Base-by-base conservation (phyloP, 2,113 vertebrate genomes). In the Lophotis ruficrista region DNA sequence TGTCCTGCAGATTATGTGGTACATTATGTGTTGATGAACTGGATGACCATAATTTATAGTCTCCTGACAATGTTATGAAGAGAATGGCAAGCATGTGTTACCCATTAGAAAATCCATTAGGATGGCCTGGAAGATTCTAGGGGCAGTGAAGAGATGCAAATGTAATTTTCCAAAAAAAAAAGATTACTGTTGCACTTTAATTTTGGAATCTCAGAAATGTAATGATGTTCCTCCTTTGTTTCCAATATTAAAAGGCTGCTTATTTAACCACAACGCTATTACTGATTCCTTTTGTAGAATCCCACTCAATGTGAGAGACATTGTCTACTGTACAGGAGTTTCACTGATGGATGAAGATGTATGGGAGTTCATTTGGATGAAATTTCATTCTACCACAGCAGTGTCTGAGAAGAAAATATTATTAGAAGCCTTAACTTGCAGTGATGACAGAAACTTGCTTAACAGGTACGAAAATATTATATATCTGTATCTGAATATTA, bases 341-440 rank as follows among this genome's bases (percentile, higher is more conserved):
- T 99, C 99, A 5, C 97, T 99, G 89, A 99, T 99, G 98, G 99
- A 99, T 95, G 99, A 99, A 97, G 99, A 99, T 88, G 99, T 99
- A 83, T 99, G 99, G 99, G 99, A 99, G 95, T 99, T 99, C 97
- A 99, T 99, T 95, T 99, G 99, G 99, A 99, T 99, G 99, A 99
- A 99, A 98, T 99, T 99, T 92, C 99, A 99, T 97, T 99, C 99
- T 14, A 98, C 98, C 24, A 98, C 97, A 25, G 99, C 99, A 22
- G 98, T 99, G 10, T 99, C 99, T 1, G 99, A 99, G 97, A 99
- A 99, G 98, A 99, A 99, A 97, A 99, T 99, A 95, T 97, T 99
- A 47, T 97, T 99, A 97, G 99, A 99, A 98, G 99, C 99, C 48
- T 98, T 99, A 96, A 99, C 99, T 92, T 99, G 99, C 97, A 99